Evolutionary conservation across 2,888 invertebrate species (phyloP), one percentile per base, ranked within the genome.

Genomic region (Machimus atricapillus): DNA sequence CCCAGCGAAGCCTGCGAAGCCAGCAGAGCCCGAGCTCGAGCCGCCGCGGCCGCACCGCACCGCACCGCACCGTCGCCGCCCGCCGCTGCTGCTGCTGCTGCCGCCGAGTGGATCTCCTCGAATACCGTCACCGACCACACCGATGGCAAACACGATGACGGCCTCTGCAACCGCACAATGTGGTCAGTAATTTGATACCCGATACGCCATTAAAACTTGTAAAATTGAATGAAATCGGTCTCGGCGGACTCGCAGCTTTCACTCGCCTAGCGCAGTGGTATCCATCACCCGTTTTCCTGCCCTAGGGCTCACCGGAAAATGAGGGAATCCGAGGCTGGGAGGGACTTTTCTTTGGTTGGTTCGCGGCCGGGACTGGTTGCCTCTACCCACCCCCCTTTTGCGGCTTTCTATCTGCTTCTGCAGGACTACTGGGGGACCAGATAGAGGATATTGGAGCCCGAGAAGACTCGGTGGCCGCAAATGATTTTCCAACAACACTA

Each of bases 121-220:
- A 85, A 85, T 85, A 37, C 77, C 86, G 77, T 52, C 76, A 37
- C 86, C 88, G 88, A 87, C 88, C 87, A 87, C 88, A 88, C 87
- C 81, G 87, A 87, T 19, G 74, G 76, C 79, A 74, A 83, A 87
- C 74, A 87, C 87, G 86, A 87, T 86, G 83, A 88, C 87, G 87
- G 88, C 81, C 87, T 85, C 83, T 79, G 87, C 77, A 88, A 87
- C 87, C 83, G 86, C 88, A 88, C 87, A 88, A 87, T 88, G 87
- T 87, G 87, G 87, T 86, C 78, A 87, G 88, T 74, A 90, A 90
- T 89, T 89, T 89, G 90, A 90, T 90, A 89, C 89, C 89, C 89
- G 90, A 89, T 90, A 90, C 89, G 90, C 90, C 90, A 90, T 90
- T 90, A 90, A 89, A 89, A 89, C 89, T 89, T 89, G 89, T 89